Evolutionary conservation across 92 coral and sea anemone species (phyloP).

Genomic region (Phenganax subtilis): DNA sequence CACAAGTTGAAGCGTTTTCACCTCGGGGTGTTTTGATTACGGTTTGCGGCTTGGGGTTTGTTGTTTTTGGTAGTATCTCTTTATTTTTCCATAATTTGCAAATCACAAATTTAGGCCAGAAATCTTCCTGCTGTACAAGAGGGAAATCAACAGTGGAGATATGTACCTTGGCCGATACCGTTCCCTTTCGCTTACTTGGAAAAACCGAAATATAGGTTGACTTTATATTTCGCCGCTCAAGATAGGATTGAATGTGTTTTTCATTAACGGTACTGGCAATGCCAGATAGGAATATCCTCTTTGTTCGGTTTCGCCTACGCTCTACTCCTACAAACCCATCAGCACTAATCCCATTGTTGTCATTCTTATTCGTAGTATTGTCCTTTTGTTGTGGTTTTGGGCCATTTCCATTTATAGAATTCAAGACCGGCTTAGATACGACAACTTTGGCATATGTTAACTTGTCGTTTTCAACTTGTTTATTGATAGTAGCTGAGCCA

Average conservation of each 20-base stretch:
- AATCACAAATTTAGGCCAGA: constrained; percentile 18
- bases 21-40: too few species aligned
- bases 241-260: background rate
- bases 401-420: background rate
- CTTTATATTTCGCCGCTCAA: constrained; percentile 5
- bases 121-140: background rate
- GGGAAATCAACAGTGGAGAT: constrained; percentile 1
- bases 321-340: too few species aligned
- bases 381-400: background rate
- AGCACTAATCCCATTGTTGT: too few species aligned
- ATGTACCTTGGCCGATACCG: constrained; percentile 25
- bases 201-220: background rate
- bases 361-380: background rate
- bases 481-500: background rate
- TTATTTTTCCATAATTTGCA: background rate
- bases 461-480: background rate
- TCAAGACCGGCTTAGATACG: background rate
- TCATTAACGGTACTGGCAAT: background rate
- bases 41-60: background rate
- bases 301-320: too few species aligned
- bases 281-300: too few species aligned
- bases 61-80: background rate
- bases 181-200: constrained; percentile 14
- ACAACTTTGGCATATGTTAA: background rate
- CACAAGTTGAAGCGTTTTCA: too few species aligned